phyloP scores from a whole-genome alignment of 2,888 invertebrate genomes.

The Taphrorychus bicolor region DNA sequence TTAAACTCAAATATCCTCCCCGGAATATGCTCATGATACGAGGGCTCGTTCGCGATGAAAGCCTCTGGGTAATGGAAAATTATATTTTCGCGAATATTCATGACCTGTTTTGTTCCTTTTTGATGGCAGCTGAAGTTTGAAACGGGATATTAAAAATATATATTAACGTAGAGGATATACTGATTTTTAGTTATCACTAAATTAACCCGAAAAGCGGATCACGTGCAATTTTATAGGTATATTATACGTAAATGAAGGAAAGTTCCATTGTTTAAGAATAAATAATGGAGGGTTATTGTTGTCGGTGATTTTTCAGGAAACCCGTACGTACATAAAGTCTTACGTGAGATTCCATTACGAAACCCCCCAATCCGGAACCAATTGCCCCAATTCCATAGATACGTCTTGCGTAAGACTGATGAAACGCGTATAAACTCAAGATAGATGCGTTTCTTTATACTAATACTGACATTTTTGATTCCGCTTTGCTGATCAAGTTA shows the following conservation, averaged over 20 bases:
- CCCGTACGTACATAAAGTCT: not conserved
- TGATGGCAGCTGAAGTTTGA: too few relatives aligned
- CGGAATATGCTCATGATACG: not conserved
- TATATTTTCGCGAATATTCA: not conserved
- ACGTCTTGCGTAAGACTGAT: not conserved
- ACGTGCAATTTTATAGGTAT: too few relatives aligned
- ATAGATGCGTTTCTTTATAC: not conserved
- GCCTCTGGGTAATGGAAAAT: not conserved
- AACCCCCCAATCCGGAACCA: conserved; percentile 4
- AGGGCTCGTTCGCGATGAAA: not conserved
- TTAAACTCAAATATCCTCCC: not conserved
- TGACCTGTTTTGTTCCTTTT: not conserved
- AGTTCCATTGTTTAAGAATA: not conserved
- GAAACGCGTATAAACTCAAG: not conserved
- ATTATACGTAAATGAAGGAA: not conserved
- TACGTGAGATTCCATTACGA: conserved; percentile 6
- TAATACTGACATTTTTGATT: not conserved
- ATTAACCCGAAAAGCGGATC: not conserved
- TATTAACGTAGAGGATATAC: too few relatives aligned
- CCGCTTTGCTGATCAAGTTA: not conserved
- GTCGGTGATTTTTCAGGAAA: not conserved
- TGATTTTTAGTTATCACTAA: too few relatives aligned
- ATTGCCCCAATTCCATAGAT: not conserved
- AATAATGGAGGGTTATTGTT: not conserved
- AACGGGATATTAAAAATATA: too few relatives aligned